A percentile compares a stretch with the other conserved stretches of the same genome.
Evolutionary conservation across 2,113 vertebrate species (phyloP).

Genomic region (Australoheros scitulus): DNA sequence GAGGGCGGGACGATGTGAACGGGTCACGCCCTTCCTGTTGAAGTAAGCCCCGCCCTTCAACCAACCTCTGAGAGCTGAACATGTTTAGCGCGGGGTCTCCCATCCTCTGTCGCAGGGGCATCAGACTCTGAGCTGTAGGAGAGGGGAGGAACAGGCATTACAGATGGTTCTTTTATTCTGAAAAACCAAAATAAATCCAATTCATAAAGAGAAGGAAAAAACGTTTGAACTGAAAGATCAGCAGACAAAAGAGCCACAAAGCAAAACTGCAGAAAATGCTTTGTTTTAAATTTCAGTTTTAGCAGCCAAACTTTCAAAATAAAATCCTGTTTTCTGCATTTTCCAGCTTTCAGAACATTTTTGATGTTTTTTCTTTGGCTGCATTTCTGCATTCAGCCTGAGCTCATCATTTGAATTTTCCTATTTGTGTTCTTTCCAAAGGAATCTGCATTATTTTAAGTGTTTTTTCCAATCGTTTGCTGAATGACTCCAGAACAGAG

Average conservation of each 20-base stretch:
- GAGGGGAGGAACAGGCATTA: neutral
- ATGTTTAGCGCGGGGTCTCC: constrained; percentile 80
- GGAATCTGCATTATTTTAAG: no score
- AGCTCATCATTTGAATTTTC: neutral
- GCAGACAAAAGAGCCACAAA: neutral
- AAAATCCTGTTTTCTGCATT: neutral
- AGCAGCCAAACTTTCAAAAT: neutral
- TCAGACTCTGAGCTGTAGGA: constrained; percentile 84
- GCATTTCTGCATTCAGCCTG: no score
- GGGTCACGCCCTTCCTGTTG: constrained; percentile 55
- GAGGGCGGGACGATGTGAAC: constrained; percentile 50
- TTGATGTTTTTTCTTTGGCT: neutral
- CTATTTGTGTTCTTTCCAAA: no score
- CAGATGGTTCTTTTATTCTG: constrained; percentile 3
- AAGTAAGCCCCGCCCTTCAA: constrained; percentile 80
- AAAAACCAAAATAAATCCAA: neutral
- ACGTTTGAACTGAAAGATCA: neutral
- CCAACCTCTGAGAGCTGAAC: constrained; percentile 94
- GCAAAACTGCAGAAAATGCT: neutral
- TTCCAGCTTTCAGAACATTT: neutral
- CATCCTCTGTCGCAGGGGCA: constrained; percentile 84
- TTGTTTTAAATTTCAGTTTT: neutral
- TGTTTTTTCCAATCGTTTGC: neutral
- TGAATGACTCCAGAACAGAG: neutral
- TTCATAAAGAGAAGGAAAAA: fast-evolving